phyloP scores from a whole-genome alignment of 2,888 invertebrate genomes.

The Alsophila aescularia region DNA sequence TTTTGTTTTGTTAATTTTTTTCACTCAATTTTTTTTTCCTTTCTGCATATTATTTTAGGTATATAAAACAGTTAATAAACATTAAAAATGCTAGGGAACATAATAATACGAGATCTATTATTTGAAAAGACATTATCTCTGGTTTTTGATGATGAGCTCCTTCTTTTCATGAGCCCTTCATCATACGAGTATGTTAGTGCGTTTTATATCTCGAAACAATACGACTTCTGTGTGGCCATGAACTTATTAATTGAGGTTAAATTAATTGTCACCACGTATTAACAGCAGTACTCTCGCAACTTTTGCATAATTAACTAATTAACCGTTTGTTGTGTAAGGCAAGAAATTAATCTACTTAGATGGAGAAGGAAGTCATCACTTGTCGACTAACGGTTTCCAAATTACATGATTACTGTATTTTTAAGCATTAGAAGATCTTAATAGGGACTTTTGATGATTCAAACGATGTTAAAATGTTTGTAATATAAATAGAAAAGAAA shows the following conservation, averaged over 20 bases:
- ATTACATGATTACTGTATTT: constrained; percentile 17
- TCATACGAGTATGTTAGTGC: constrained; percentile 6
- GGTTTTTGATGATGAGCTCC: too few species aligned
- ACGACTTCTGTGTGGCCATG: constrained; percentile 34
- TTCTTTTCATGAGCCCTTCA: too few species aligned
- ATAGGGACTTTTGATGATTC: constrained; percentile 7
- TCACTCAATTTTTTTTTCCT: too few species aligned
- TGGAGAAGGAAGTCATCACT: constrained; percentile 11
- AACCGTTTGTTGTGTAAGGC: constrained; percentile 27
- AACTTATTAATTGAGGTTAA: constrained; percentile 73
- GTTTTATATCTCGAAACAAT: constrained; percentile 20
- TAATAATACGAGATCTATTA: too few species aligned
- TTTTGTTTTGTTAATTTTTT: too few species aligned
- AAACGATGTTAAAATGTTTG: constrained; percentile 5
- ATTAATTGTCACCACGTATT: constrained; percentile 71
- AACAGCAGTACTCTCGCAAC: constrained; percentile 50
- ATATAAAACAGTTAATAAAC: too few species aligned
- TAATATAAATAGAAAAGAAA: constrained; percentile 22
- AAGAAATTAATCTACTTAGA: constrained; percentile 11
- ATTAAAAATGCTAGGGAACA: too few species aligned
- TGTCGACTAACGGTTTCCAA: constrained; percentile 3
- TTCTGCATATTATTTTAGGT: too few species aligned
- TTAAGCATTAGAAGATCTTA: constrained; percentile 12
- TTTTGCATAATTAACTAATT: constrained; percentile 47
- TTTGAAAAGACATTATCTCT: too few species aligned